phyloP scores from a whole-genome alignment of 2,888 invertebrate genomes.

The Mythimna ferrago region DNA sequence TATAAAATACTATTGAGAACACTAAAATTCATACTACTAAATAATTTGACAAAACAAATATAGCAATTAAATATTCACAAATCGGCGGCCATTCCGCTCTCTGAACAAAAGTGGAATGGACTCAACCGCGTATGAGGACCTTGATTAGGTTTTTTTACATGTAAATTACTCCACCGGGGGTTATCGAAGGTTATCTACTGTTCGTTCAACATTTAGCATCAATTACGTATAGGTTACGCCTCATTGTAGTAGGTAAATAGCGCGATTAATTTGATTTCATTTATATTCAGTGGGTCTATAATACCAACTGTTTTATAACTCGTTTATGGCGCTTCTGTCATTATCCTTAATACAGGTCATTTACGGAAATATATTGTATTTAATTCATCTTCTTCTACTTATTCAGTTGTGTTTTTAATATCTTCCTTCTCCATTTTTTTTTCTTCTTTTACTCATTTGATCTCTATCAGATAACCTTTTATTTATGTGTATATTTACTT shows the following conservation, averaged over 20 bases:
- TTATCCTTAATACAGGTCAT: too few species aligned
- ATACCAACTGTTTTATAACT: not conserved
- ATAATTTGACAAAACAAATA: slow-evolving; percentile 20
- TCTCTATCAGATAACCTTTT: not conserved
- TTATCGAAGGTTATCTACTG: slow-evolving; percentile 72
- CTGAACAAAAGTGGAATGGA: slow-evolving; percentile 65
- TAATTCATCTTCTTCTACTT: not conserved
- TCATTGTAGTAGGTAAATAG: slow-evolving; percentile 27
- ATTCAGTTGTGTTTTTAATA: not conserved
- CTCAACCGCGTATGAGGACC: slow-evolving; percentile 58
- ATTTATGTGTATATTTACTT: not conserved
- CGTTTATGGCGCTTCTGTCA: not conserved
- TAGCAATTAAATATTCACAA: slow-evolving; percentile 27
- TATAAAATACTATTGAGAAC: slow-evolving; percentile 3
- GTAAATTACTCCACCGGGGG: slow-evolving; percentile 60
- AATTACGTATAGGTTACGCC: slow-evolving; percentile 40
- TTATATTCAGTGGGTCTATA: not conserved
- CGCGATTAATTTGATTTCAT: slow-evolving; percentile 4
- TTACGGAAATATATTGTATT: not conserved
- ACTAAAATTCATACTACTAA: slow-evolving; percentile 21
- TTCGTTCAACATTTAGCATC: slow-evolving; percentile 58
- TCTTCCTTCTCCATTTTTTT: not conserved
- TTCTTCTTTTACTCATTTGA: not conserved
- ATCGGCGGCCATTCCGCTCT: slow-evolving; percentile 60
- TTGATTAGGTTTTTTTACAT: slow-evolving; percentile 69